Evolutionary conservation across 2,113 vertebrate genomes (phyloP).

Genomic region (Plotosus lineatus): DNA sequence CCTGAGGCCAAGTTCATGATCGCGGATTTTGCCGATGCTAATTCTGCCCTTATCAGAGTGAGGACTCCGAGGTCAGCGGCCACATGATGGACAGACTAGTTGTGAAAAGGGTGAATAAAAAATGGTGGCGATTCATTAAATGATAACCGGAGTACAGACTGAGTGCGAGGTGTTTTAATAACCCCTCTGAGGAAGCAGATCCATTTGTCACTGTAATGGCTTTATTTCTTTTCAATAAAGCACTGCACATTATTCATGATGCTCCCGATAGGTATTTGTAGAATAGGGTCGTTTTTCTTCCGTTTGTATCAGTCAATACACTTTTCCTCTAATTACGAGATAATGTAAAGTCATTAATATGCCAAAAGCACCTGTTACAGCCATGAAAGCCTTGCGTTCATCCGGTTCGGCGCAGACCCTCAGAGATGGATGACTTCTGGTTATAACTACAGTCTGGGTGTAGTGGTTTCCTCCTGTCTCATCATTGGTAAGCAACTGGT

Average conservation of each 20-base stretch:
- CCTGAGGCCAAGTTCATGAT: conserved; percentile 16
- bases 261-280: conserved; percentile 28
- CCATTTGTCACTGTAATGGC: conserved; percentile 38
- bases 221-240: conserved; percentile 36
- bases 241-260: conserved; percentile 22
- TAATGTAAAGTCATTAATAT: conserved; percentile 35
- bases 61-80: conserved; percentile 34
- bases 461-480: not conserved
- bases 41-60: conserved; percentile 45
- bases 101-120: conserved; percentile 36
- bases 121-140: conserved; percentile 21
- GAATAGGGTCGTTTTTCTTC: conserved; percentile 13
- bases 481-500: not conserved
- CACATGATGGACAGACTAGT: conserved; percentile 27
- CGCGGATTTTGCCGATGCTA: conserved; percentile 23
- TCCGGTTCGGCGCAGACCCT: not conserved
- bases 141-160: conserved; percentile 11
- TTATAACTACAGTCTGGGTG: not conserved
- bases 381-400: not conserved
- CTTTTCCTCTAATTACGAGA: conserved; percentile 33
- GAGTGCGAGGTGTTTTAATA: conserved; percentile 38
- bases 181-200: conserved; percentile 11
- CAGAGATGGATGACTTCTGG: not conserved
- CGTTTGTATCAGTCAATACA: conserved; percentile 34
- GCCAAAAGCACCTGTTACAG: conserved; percentile 16